Conservation (phyloP, 2,797 vertebrate genomes). For the Merluccius polli region DNA sequence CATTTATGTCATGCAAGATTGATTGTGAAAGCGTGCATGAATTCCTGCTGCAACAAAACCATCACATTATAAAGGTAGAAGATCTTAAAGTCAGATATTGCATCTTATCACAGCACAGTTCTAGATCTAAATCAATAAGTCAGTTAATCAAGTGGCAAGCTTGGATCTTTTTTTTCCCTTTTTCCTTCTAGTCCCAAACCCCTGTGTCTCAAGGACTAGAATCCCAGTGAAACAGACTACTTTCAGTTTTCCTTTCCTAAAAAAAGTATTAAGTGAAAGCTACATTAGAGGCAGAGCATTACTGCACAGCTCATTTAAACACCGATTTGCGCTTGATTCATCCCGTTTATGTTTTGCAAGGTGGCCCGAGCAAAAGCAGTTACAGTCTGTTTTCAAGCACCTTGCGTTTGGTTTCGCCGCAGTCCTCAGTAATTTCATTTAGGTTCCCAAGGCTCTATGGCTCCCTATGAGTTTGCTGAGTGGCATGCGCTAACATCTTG, state of each 20-base stretch:
- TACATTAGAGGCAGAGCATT: constrained; percentile 32
- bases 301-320: constrained; percentile 43
- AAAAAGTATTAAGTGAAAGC: constrained; percentile 36
- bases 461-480: constrained; percentile 53
- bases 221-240: constrained; percentile 23
- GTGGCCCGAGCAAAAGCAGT: constrained; percentile 56
- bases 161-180: neutral
- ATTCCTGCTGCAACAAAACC: constrained; percentile 36
- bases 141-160: constrained; percentile 3
- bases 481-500: constrained; percentile 44
- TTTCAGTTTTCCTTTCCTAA: constrained; percentile 25
- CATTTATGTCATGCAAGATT: constrained; percentile 57
- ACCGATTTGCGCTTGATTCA: constrained; percentile 39
- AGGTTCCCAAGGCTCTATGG: constrained; percentile 41
- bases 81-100: constrained; percentile 5
- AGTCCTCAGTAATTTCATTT: constrained; percentile 47
- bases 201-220: constrained; percentile 18
- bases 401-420: constrained; percentile 51
- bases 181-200: constrained; percentile 5
- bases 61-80: constrained; percentile 36
- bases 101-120: neutral
- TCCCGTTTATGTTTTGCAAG: constrained; percentile 65
- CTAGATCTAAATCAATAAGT: constrained; percentile 7
- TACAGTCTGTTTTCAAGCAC: constrained; percentile 60
- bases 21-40: constrained; percentile 43